phyloP scores from a whole-genome alignment of 1,140 invertebrate genomes.

The Ceratosolen solmsi region DNA sequence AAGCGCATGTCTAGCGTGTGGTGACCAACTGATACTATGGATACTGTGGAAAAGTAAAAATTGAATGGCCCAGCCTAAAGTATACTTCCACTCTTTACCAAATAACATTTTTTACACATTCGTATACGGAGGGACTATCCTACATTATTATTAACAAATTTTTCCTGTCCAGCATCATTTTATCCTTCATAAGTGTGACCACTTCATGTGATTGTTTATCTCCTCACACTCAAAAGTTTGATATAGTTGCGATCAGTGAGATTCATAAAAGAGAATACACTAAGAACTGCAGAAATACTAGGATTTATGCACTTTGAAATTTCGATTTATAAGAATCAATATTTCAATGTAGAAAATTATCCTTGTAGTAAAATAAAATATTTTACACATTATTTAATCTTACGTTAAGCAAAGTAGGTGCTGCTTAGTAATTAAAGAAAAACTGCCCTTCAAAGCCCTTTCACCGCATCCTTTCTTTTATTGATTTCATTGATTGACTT shows the following conservation, averaged over 20 bases:
- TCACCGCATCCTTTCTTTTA: not conserved
- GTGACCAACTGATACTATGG: constrained; percentile 37
- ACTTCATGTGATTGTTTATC: no score
- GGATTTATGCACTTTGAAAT: no score
- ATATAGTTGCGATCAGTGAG: no score
- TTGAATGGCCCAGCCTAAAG: constrained; percentile 30
- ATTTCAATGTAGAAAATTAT: not conserved
- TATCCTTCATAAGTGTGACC: no score
- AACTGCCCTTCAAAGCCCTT: not conserved
- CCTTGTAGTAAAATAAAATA: not conserved
- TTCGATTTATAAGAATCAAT: not conserved
- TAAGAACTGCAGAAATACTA: no score
- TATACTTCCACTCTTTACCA: constrained; percentile 44
- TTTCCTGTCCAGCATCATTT: no score
- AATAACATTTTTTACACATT: constrained; percentile 35
- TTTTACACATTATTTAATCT: not conserved
- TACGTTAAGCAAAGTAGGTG: no score
- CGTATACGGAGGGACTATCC: no score
- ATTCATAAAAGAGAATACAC: no score
- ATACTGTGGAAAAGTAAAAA: constrained; percentile 39
- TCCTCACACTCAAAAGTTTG: no score
- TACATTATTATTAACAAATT: no score
- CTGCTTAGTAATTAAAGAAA: not conserved
- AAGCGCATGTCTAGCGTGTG: constrained; percentile 59
- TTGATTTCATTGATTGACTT: no score